Base-by-base conservation (phyloP, 1,140 invertebrate genomes). In the Apis cerana region DNA sequence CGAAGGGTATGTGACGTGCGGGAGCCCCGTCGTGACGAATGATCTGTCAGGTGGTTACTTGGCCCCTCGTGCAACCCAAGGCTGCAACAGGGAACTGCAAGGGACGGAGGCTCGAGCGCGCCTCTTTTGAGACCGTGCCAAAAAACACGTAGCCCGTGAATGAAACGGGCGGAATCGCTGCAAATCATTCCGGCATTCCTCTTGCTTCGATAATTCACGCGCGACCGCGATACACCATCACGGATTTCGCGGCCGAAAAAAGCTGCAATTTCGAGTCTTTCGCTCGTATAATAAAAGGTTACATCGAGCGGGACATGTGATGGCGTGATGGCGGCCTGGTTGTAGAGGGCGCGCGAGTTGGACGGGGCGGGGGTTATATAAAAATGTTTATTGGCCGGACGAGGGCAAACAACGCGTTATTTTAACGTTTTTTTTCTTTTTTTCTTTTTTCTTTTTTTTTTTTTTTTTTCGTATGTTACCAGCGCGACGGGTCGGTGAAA, bases 1-100 rank as follows among this genome's bases (percentile, higher is more conserved):
- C 75, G 79, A 85, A 48, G 62, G 78, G 62, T 79, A 58, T 79
- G 79, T 56, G 75, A 88, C 75, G 65, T 33, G 54, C 21, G 61
- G 2, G 76, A 75, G 48, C 13, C 23, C 21, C 50, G 52, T n/a
- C 69, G 65, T 89, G 87, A 88, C 80, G 86, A 89, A 88, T 88
- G 87, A 88, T 89, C 88, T 84, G 87, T 88, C 84, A 82, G 70
- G 75, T 82, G 77, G 87, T 84, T 85, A 59, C 58, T 85, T 33
- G 82, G 56, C 13, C 15, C 54, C 33, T 43, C 33, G 33, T 33
- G 33, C 33, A 43, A 33, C 33, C 33, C 33, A 33, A 33, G 33
- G 33, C 33, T 33, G 33, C 33, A 33, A 33, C 2, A 2, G 33
- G 33, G 33, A 43, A 43, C 33, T 5, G 33, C 2, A 3, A 33